Base-by-base conservation (phyloP, 2,888 invertebrate species). In the Volucella bombylans region DNA sequence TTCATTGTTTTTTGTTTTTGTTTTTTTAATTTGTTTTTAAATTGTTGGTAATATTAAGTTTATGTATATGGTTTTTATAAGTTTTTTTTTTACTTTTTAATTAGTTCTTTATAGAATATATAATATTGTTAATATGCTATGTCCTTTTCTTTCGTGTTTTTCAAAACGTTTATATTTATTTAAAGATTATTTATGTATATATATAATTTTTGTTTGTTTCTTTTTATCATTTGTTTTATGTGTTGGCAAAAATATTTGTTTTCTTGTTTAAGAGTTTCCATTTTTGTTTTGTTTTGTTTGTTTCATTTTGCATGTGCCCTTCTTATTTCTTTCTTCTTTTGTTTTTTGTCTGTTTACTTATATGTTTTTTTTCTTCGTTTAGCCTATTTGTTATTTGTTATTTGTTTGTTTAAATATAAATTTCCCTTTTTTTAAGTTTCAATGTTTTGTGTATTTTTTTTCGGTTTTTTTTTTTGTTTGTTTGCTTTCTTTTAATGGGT, bases 201-300 rank as follows among this genome's bases (percentile, higher is more conserved):
- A 73, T 82, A 80, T 57, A 9, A 62, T 57, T 76, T 55, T 77
- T 78, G 10, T 57, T 74, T 67, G 68, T 55, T 39, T 74, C 31
- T 71, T 85, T 85, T 72, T 52, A 71, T 80, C 72, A 61, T 74
- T 54, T 82, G 61, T 52, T 71, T 76, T n/a, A n/a, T n/a, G 76
- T 74, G 59, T 85, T 85, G 85, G 80, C 83, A 80, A 85, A 85
- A 76, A 80, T 71, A 83, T 68, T 50, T 78, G 31, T 77, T 68
- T 61, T 23, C 52, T 79, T 76, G 18, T 69, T 57, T 78, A 23
- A 55, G 55, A 31, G 43, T 12, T 59, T 71, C 76, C 59, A 8
- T 76, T 62, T 82, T 79, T 49, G 55, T 85, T 69, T 73, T 47
- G 74, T 57, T 73, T 71, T 62, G 43, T 65, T 59, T 67, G 12